Evolutionary conservation across 1,140 invertebrate genomes (phyloP), one percentile per base, ranked within the genome.

Genomic region (Idris sp.): DNA sequence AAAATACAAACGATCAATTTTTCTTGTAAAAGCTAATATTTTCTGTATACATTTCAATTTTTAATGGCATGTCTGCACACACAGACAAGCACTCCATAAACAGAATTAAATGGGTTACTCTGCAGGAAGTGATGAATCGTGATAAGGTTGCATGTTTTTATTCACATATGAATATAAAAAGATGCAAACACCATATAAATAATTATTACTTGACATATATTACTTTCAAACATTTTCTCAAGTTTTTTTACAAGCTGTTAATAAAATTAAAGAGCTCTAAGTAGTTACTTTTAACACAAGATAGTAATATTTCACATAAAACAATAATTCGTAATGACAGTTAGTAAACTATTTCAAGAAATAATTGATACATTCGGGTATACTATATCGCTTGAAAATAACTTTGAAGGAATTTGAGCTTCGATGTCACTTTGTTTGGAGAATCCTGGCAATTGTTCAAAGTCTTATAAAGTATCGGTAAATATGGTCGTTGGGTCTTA

Each of bases 81-180:
- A 48, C 26, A 31, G 22, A 48, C 67, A 61, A 71, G 48, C 49
- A 46, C 2, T 38, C 28, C 28, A 53, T 54, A 71, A 44, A 54
- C 31, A 53, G 38, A 15, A 54, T 51, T 76, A 81, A 80, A 82
- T 81, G 69, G 79, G 77, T 80, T 81, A 80, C 69, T 31, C 59
- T 76, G 56, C 71, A 78, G 77, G 77, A 81, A 82, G 48, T 40
- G 43, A 73, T 40, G 78, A 76, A 67, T 68, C 40, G 43, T 26
- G 71, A 74, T 74, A 74, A 74, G 43, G 28, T 53, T 51, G 43
- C 41, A 68, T 51, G 62, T 28, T 38, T 54, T 56, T 59, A 53
- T 54, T 15, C 49, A 31, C 38, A 13, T 62, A 62, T 18, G 18
- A 49, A 35, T 35, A 64, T 28, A 43, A 53, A 64, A 26, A 15